Base-by-base conservation (phyloP, 2,888 invertebrate species). In the Plebejus melissa region DNA sequence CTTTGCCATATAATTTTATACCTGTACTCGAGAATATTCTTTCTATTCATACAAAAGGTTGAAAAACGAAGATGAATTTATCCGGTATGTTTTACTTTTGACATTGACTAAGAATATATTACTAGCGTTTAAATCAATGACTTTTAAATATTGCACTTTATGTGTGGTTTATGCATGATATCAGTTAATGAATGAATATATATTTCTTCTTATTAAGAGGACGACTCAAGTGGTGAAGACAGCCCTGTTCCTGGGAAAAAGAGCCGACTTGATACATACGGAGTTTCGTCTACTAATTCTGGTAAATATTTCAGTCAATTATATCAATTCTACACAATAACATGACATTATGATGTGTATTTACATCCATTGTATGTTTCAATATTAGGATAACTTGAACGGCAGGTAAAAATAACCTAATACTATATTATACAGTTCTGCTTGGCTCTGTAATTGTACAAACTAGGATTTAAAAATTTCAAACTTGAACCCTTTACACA, bases 211-310 rank as follows among this genome's bases (percentile, higher is more conserved):
- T 22, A n/a, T 70, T 11, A 50, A 69, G 90, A 90, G 78, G 90
- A 90, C 75, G 91, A 90, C 50, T 89, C 89, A 50, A 91, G 90
- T 80, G 90, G 91, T 79, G 90, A 89, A 80, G 91, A 88, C 77
- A 84, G 84, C 77, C 76, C 85, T 50, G 80, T 84, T 13, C 85
- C 91, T 58, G 86, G 86, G 1, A 93, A 93, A 81, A 85, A 91
- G 50, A 78, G 82, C 3, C 84, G 93, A 76, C 79, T 86, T 1
- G 87, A 93, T 77, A 91, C 91, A 9, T 88, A 83, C 78, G 90
- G 89, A 65, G 89, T 91, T 72, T 90, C 91, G 41, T 92, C 93
- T 46, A 91, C 90, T n/a, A 90, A 91, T 69, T 92, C 92, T 80
- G 87, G 93, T 93, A 77, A 80, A 82, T 9, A 16, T 70, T 75